Evolutionary conservation across 1,140 invertebrate genomes (phyloP).

Genomic region (Monochamus saltuarius): DNA sequence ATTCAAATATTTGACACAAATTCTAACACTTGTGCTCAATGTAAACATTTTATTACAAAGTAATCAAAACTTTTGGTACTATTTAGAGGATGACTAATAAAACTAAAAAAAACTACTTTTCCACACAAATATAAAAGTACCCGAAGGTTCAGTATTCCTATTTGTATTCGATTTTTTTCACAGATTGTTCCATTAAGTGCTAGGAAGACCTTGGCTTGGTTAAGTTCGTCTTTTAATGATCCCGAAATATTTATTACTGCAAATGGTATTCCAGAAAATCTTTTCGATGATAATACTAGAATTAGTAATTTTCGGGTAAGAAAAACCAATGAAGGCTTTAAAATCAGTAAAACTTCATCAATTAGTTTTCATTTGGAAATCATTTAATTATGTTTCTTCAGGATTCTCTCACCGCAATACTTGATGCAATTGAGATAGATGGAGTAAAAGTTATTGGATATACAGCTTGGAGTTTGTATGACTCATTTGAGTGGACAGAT

Average conservation of each 20-base stretch:
- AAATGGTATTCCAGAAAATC: conserved; percentile 35
- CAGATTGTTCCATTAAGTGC: conserved; percentile 36
- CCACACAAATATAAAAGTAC: too few species aligned
- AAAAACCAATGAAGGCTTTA: not conserved
- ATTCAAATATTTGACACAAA: too few species aligned
- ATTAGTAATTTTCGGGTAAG: conserved; percentile 49
- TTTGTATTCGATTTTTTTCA: not conserved
- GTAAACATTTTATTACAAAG: too few species aligned
- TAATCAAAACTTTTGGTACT: too few species aligned
- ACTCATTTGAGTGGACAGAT: conserved; percentile 20
- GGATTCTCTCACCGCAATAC: conserved; percentile 14
- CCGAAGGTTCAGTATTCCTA: too few species aligned
- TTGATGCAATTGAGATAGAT: conserved; percentile 20
- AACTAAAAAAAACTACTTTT: too few species aligned
- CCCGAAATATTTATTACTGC: conserved; percentile 31
- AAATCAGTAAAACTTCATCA: too few species aligned
- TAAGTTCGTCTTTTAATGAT: conserved; percentile 29
- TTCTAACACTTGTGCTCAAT: too few species aligned
- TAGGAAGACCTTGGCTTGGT: conserved; percentile 34
- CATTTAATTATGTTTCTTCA: not conserved
- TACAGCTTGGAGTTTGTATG: conserved; percentile 17
- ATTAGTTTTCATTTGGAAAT: not conserved
- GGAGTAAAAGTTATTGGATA: conserved; percentile 14
- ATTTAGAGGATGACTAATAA: too few species aligned
- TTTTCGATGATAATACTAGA: conserved; percentile 58